Conservation (phyloP, 2,113 vertebrate genomes). For the Toxotes jaculatrix region DNA sequence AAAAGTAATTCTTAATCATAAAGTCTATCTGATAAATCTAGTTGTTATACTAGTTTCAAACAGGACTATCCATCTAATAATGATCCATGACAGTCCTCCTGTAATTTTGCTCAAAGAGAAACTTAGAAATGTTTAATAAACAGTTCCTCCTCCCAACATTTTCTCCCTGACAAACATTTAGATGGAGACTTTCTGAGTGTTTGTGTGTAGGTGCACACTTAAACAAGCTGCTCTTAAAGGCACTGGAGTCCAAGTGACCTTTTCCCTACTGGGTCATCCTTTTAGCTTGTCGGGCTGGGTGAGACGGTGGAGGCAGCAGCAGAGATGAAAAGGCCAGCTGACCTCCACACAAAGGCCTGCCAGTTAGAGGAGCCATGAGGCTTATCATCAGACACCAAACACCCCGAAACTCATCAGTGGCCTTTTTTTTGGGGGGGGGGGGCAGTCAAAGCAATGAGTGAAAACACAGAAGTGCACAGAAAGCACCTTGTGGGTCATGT, state of each 20-base stretch:
- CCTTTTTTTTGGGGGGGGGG: constrained; percentile 9
- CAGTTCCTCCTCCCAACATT: background rate
- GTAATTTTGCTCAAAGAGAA: background rate
- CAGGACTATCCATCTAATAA: background rate
- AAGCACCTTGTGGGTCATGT: background rate
- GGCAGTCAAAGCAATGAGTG: background rate
- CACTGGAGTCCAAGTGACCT: constrained; percentile 61
- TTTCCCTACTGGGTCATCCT: constrained; percentile 71
- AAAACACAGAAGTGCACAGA: background rate
- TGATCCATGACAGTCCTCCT: background rate
- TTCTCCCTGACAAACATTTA: constrained; percentile 23
- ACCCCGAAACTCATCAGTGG: constrained; percentile 46
- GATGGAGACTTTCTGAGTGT: background rate
- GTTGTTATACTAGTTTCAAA: background rate
- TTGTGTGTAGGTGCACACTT: background rate
- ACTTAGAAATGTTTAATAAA: constrained; percentile 12
- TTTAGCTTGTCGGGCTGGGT: constrained; percentile 54
- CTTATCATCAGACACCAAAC: constrained; percentile 61
- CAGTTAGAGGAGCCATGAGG: constrained; percentile 59
- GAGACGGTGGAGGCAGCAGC: constrained; percentile 64
- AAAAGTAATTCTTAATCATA: background rate
- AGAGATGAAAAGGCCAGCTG: constrained; percentile 77
- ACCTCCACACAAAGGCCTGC: constrained; percentile 74
- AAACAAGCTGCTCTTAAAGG: constrained; percentile 47
- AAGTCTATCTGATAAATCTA: background rate